A percentile compares a stretch with the other conserved stretches of the same genome.
phyloP scores from a whole-genome alignment of 1,140 invertebrate species.

The Wasmannia auropunctata region DNA sequence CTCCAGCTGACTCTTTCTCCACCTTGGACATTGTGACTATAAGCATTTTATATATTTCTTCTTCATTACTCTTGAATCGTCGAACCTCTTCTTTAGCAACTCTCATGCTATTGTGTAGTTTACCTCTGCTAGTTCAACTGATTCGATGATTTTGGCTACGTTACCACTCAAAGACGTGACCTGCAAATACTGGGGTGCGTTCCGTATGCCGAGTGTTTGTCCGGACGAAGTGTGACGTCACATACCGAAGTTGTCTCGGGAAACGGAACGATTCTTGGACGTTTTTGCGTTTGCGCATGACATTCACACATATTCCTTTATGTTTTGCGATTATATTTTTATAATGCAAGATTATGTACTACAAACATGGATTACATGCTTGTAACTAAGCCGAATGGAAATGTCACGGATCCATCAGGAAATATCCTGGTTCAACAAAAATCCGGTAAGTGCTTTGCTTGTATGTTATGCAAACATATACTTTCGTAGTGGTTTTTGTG shows the following conservation, averaged over 20 bases:
- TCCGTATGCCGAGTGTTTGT: slow-evolving; percentile 9
- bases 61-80: too few relatives aligned
- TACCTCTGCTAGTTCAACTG: too few relatives aligned
- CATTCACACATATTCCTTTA: neutral
- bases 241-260: neutral
- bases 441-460: slow-evolving; percentile 5
- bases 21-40: too few relatives aligned
- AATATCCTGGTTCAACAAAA: neutral
- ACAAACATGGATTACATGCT: slow-evolving; percentile 7
- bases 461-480: neutral
- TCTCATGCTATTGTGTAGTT: too few relatives aligned
- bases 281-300: neutral
- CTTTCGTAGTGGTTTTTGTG: neutral
- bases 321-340: neutral
- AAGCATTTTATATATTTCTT: too few relatives aligned
- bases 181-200: neutral
- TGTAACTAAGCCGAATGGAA: slow-evolving; percentile 4
- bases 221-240: neutral
- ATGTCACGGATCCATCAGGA: neutral
- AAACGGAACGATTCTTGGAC: slow-evolving; percentile 5
- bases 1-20: too few relatives aligned
- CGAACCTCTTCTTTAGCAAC: too few relatives aligned
- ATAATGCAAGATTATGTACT: neutral
- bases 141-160: too few relatives aligned
- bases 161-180: too few relatives aligned